Base-by-base conservation (phyloP, 2,888 invertebrate genomes). In the Blera fallax region DNA sequence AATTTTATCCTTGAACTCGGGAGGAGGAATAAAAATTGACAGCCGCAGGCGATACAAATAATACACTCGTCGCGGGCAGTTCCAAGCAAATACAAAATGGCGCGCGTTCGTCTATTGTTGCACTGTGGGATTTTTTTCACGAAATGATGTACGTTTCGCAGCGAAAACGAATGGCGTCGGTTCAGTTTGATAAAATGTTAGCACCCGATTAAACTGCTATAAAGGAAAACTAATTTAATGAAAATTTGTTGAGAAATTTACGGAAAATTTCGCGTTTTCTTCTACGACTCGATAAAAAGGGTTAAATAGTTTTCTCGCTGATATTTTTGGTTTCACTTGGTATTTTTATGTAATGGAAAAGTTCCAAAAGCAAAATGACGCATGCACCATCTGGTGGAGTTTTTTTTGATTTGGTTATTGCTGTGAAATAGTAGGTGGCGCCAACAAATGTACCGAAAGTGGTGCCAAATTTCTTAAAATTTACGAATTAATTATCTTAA, bases 261-360 rank as follows among this genome's bases (percentile, higher is more conserved):
- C 2, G 21, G 14, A 45, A 29, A 45, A 21, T 24, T 73, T 65
- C 21, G 48, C 70, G 60, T 67, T 76, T 81, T 62, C n/a, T 45
- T 37, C 7, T 45, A 32, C 7, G 45, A 62, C 29, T 45, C 16
- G 76, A 40, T 50, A 72, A 48, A 79, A 84, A 84, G 84, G 84
- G 84, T 84, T 85, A 81, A 80, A 73, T 65, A 48, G 56, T 81
- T 67, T 70, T 60, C 64, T 67, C 60, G 67, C 50, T 29, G 65
- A 76, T 65, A 80, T 76, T 85, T 85, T 85, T 62, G 65, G 65
- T 80, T 72, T 77, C 76, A 81, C 81, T 77, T 72, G 73, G 60
- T 78, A 76, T 85, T 83, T 87, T 87, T 87, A 87, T 87, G 80
- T 87, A 87, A 87, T 85, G 87, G 87, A 87, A 87, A 85, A 85